Base-by-base conservation (phyloP, 2,113 vertebrate genomes). In the Tor tambroides region DNA sequence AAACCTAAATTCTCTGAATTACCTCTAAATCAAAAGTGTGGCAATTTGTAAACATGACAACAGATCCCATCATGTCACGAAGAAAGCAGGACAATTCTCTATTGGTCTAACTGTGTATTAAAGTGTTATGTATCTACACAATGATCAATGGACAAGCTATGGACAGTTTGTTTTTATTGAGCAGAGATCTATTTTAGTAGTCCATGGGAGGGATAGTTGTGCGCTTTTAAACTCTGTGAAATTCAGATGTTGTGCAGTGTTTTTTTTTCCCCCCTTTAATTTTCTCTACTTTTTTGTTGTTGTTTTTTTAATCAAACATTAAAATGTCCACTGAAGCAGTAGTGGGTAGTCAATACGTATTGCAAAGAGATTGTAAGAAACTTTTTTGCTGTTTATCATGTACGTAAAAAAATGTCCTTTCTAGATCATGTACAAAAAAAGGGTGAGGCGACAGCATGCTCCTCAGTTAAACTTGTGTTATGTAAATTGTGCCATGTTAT, bases 401-500 rank as follows among this genome's bases (percentile, higher is more conserved):
- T 98, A 97, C 96, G 97, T 96, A 96, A 93, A 92, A 88, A 92
- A 93, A 41, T 9, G 96, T 97, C 96, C 95, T 98, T 97, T 98
- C 96, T 97, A 97, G 96, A 96, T 94, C 96, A 95, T 98, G 97
- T 97, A 97, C 95, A 96, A 95, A 97, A 94, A 93, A 92, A 93
- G 95, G 93, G 96, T 94, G 94, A 96, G 97, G 96, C 95, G 92
- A 96, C 96, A 96, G 98, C 98, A 99, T 99, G 97, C 97, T 96
- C 95, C 96, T 97, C 97, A 96, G 97, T 96, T 97, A 97, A 96
- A 94, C 96, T 96, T 97, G 97, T 99, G 98, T 99, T 96, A 97
- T 98, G 98, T 99, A 97, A 97, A 98, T 97, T 98, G 98, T 99
- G 97, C 97, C 98, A 99, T 98, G 98, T 99, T 97, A 99, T 98